Evolutionary conservation across 2,888 invertebrate species (phyloP).

Genomic region (Laothoe populi): DNA sequence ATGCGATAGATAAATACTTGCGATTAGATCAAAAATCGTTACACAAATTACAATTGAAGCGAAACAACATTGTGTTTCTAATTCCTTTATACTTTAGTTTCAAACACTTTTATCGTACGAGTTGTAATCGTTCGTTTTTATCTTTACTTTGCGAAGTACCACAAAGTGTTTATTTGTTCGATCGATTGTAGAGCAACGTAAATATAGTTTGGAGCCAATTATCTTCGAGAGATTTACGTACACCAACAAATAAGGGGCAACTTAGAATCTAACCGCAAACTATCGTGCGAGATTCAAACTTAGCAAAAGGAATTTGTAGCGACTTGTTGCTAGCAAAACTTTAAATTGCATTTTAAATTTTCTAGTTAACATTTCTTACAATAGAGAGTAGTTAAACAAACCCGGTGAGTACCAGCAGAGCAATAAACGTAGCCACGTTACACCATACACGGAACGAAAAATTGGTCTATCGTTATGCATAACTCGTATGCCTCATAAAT

Average conservation of each 20-base stretch:
- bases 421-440: background rate
- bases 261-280: conserved; percentile 67
- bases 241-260: conserved; percentile 61
- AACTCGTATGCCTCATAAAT: conserved; percentile 26
- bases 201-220: conserved; percentile 53
- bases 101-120: conserved; percentile 18
- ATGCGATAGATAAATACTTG: conserved; percentile 39
- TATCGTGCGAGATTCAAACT: conserved; percentile 65
- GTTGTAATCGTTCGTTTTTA: conserved; percentile 22
- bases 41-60: background rate
- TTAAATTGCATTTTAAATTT: conserved; percentile 82
- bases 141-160: conserved; percentile 15
- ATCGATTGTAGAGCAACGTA: conserved; percentile 31
- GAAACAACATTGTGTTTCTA: conserved; percentile 9
- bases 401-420: conserved; percentile 38
- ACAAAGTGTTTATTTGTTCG: conserved; percentile 19
- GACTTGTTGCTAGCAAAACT: conserved; percentile 72
- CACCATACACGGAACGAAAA: conserved; percentile 1
- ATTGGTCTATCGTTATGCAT: conserved; percentile 29
- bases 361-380: conserved; percentile 68
- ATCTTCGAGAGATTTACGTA: conserved; percentile 55
- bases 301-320: conserved; percentile 77
- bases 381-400: conserved; percentile 49
- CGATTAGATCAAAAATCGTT: conserved; percentile 18
- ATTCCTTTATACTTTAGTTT: conserved; percentile 16